phyloP scores from a whole-genome alignment of 2,888 invertebrate species.

The Pyrgus malvae region DNA sequence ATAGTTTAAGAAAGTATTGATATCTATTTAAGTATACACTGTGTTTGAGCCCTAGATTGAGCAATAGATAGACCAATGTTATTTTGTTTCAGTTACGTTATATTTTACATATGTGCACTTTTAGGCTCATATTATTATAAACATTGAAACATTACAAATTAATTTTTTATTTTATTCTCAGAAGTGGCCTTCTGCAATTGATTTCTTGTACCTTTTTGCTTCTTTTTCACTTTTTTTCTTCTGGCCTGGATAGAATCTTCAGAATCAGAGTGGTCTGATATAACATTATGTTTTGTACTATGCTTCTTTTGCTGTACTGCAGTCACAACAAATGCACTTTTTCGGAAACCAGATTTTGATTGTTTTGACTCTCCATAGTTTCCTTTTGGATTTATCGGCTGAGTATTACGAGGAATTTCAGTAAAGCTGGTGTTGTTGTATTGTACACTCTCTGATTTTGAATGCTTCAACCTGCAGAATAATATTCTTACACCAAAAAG shows the following conservation, averaged over 20 bases:
- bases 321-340: slow-evolving; percentile 82
- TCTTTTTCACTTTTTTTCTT: slow-evolving; percentile 72
- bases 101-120: not conserved
- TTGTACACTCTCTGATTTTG: slow-evolving; percentile 64
- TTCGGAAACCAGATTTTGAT: slow-evolving; percentile 78
- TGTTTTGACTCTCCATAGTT: slow-evolving; percentile 50
- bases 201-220: slow-evolving; percentile 58
- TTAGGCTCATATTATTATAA: not conserved
- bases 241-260: slow-evolving; percentile 67
- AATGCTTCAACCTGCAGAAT: slow-evolving; percentile 64
- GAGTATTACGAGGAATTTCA: slow-evolving; percentile 65
- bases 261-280: slow-evolving; percentile 69
- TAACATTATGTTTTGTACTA: slow-evolving; percentile 45
- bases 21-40: no score
- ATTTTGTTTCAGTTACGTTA: no score
- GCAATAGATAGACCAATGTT: no score
- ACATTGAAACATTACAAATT: slow-evolving; percentile 21
- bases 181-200: slow-evolving; percentile 54
- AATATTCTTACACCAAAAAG: not conserved
- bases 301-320: slow-evolving; percentile 73
- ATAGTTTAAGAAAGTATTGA: no score
- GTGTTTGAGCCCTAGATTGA: no score
- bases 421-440: slow-evolving; percentile 70
- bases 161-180: slow-evolving; percentile 57
- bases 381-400: slow-evolving; percentile 45